These are phyloP conservation scores for Hipposideros armiger DNA, from an alignment of 2,113 vertebrate genomes.

Conservation along the genomic window DNA sequence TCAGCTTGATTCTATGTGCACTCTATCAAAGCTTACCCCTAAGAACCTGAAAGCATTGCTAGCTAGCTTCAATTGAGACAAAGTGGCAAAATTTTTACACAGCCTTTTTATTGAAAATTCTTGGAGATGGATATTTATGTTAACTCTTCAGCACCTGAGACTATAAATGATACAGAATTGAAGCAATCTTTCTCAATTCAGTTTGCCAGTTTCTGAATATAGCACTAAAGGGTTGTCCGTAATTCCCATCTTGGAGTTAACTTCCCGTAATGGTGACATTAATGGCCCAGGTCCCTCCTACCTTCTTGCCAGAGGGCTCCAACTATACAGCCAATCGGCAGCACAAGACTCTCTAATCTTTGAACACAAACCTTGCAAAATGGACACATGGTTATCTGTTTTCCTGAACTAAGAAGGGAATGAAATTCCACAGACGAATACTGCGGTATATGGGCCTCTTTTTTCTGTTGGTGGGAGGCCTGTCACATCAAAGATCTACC, in stretches of 20 bases:
- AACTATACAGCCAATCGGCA: background rate
- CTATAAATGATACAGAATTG: background rate
- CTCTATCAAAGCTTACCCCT: background rate
- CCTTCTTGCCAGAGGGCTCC: background rate
- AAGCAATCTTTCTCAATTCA: background rate
- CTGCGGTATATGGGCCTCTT: background rate
- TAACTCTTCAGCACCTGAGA: conserved; percentile 3
- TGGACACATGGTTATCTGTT: background rate
- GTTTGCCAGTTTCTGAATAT: background rate
- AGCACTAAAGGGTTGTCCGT: background rate
- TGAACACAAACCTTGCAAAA: conserved; percentile 19
- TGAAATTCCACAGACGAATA: conserved; percentile 27
- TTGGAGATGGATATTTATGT: background rate
- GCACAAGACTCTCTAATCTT: background rate
- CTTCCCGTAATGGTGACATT: background rate
- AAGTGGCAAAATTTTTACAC: background rate
- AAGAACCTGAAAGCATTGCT: background rate
- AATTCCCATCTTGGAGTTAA: background rate
- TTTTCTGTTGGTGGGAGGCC: background rate
- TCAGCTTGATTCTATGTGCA: background rate
- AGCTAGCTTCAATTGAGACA: background rate
- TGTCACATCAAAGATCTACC: background rate
- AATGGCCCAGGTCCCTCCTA: background rate
- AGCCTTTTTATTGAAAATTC: conserved; percentile 4
- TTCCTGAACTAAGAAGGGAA: background rate